These are phyloP conservation scores for Diaphora mendica DNA, from an alignment of 2,888 invertebrate genomes.

Conservation along the genomic window DNA sequence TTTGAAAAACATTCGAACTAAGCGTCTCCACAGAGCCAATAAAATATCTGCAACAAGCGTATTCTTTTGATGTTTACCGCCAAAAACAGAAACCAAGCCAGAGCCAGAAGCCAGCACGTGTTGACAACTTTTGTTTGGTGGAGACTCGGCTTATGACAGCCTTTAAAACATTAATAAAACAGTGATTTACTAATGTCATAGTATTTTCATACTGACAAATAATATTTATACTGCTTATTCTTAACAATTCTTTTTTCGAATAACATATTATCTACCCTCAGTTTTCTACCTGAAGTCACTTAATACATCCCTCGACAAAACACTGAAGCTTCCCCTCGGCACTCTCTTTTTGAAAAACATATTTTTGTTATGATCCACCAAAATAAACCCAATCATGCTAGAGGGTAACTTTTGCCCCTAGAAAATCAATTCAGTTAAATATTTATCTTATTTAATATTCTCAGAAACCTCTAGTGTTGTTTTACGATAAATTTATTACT, in stretches of 20 bases:
- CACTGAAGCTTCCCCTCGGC: slow-evolving; percentile 22
- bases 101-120: too few species aligned
- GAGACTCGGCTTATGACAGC: too few species aligned
- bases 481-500: background rate
- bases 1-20: too few species aligned
- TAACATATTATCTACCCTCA: slow-evolving; percentile 1
- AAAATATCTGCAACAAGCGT: too few species aligned
- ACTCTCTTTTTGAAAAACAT: slow-evolving; percentile 52
- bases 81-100: too few species aligned
- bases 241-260: background rate
- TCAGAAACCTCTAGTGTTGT: slow-evolving; percentile 21
- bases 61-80: too few species aligned
- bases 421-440: slow-evolving; percentile 61
- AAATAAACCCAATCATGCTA: slow-evolving; percentile 72
- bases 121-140: too few species aligned
- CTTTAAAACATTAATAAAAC: background rate
- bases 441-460: slow-evolving; percentile 50
- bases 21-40: too few species aligned
- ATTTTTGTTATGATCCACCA: slow-evolving; percentile 65
- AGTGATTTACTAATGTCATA: background rate
- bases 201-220: background rate
- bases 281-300: slow-evolving; percentile 28
- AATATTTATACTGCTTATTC: background rate
- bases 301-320: slow-evolving; percentile 37
- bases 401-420: slow-evolving; percentile 51